Evolutionary conservation across 2,888 invertebrate species (phyloP).

Genomic region (Athalia circularis): DNA sequence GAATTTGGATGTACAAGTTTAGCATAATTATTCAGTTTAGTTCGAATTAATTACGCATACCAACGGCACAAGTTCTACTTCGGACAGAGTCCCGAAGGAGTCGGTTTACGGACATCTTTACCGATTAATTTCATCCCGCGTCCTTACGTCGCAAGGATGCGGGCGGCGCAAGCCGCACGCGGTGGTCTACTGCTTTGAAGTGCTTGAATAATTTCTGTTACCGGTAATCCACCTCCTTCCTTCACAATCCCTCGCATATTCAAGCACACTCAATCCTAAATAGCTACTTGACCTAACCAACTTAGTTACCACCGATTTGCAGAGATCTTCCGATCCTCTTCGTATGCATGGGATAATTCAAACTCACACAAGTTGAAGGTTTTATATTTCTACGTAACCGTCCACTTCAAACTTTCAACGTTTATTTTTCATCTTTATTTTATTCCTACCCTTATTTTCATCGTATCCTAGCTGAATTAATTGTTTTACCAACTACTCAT

Average conservation of each 20-base stretch:
- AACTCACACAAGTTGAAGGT: too few relatives aligned
- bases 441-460: too few relatives aligned
- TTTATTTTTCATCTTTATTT: too few relatives aligned
- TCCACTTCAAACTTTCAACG: background rate
- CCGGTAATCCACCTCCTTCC: slow-evolving; percentile 29
- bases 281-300: slow-evolving; percentile 43
- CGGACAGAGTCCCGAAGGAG: slow-evolving; percentile 28
- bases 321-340: background rate
- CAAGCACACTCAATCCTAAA: background rate
- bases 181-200: slow-evolving; percentile 13
- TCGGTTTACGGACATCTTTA: slow-evolving; percentile 34
- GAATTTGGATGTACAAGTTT: slow-evolving; percentile 24
- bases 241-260: background rate
- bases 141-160: slow-evolving; percentile 3
- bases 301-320: slow-evolving; percentile 36
- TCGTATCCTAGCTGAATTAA: too few relatives aligned
- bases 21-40: slow-evolving; percentile 44
- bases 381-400: too few relatives aligned
- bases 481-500: too few relatives aligned
- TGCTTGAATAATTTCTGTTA: slow-evolving; percentile 42
- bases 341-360: too few relatives aligned
- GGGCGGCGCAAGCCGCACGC: too few relatives aligned
- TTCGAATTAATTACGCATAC: slow-evolving; percentile 38
- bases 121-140: slow-evolving; percentile 40
- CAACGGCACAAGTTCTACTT: slow-evolving; percentile 23